phyloP scores from a whole-genome alignment of 2,888 invertebrate species.

The Cosmorhoe ocellata region DNA sequence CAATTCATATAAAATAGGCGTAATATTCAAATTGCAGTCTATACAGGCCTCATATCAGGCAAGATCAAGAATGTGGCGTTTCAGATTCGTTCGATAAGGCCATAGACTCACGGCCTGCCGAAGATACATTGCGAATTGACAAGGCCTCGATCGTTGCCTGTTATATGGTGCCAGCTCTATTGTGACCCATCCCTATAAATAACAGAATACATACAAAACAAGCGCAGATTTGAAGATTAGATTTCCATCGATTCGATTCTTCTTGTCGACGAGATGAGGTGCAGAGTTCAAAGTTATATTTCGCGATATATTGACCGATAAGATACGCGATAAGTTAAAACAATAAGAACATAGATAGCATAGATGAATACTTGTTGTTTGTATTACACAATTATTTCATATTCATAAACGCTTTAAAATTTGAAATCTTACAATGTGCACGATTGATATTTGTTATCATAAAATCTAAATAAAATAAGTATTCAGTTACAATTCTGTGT shows the following conservation, averaged over 20 bases:
- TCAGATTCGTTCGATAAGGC: constrained; percentile 66
- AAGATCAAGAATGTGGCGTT: constrained; percentile 63
- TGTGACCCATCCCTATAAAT: constrained; percentile 43
- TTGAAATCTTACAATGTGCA: not conserved
- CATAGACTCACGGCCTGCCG: constrained; percentile 50
- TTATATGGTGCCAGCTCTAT: constrained; percentile 39
- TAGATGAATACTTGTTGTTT: constrained; percentile 7
- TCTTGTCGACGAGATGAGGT: constrained; percentile 57
- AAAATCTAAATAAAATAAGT: no score
- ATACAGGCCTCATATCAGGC: constrained; percentile 44
- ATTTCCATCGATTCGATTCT: constrained; percentile 61
- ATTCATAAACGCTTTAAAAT: not conserved
- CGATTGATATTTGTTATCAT: no score
- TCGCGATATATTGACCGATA: constrained; percentile 34
- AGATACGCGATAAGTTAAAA: constrained; percentile 20
- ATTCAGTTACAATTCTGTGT: no score
- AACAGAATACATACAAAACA: constrained; percentile 55
- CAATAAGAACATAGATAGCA: constrained; percentile 25
- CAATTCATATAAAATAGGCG: constrained; percentile 39
- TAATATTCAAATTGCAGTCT: constrained; percentile 50
- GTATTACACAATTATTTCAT: constrained; percentile 4
- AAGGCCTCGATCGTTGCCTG: constrained; percentile 49
- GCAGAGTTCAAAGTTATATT: constrained; percentile 49
- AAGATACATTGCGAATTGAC: constrained; percentile 66
- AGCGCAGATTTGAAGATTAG: constrained; percentile 72